A percentile compares a stretch with the other conserved stretches of the same genome.
phyloP scores from a whole-genome alignment of 35 echinoderm and acorn worm species.

The Heliocidaris erythrogramma region DNA sequence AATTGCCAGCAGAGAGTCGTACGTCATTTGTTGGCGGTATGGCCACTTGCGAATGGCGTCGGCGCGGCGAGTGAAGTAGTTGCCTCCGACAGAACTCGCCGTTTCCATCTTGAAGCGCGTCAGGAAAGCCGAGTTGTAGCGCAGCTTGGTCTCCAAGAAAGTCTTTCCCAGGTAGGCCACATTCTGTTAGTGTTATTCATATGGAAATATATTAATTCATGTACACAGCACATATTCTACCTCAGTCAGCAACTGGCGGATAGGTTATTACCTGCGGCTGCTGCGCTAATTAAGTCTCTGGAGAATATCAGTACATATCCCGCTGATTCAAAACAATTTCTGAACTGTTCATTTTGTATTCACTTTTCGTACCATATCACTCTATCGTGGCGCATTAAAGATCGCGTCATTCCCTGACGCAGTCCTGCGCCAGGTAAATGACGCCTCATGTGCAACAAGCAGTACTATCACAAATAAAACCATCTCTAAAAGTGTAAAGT shows the following conservation, averaged over 20 bases:
- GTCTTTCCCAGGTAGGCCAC: conserved; percentile 67
- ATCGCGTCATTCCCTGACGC: too few species aligned
- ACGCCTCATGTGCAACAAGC: too few species aligned
- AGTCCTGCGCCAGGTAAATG: too few species aligned
- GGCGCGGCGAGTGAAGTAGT: conserved; percentile 51
- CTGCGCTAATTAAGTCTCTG: too few species aligned
- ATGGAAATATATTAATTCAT: not conserved
- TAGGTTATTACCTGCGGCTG: too few species aligned
- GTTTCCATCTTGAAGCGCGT: conserved; percentile 69
- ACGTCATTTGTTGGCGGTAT: conserved; percentile 62
- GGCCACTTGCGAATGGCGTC: conserved; percentile 56
- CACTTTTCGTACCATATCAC: too few species aligned
- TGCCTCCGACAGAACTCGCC: not conserved
- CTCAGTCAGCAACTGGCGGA: not conserved
- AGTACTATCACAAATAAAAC: too few species aligned
- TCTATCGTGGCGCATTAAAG: too few species aligned
- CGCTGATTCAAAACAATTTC: too few species aligned
- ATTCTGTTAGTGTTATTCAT: conserved; percentile 48
- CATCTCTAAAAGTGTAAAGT: too few species aligned
- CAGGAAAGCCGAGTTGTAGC: conserved; percentile 72
- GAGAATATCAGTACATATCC: too few species aligned
- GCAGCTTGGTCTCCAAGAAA: conserved; percentile 75
- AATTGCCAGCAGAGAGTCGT: conserved; percentile 68
- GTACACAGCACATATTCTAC: not conserved
- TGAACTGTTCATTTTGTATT: too few species aligned